Conservation (phyloP, 2,113 vertebrate genomes). For the Tragelaphus buxtoni region DNA sequence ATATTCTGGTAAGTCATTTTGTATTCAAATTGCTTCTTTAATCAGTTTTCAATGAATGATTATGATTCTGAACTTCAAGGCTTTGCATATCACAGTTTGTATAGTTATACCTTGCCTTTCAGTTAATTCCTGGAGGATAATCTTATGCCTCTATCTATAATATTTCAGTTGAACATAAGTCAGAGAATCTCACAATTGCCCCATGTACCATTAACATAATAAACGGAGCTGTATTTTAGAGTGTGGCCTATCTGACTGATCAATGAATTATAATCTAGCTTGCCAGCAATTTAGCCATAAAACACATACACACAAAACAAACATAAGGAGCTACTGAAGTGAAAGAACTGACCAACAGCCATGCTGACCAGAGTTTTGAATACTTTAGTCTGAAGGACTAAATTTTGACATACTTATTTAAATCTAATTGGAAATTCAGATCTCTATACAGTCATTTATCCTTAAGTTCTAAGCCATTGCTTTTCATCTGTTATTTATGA, state of each 20-base stretch:
- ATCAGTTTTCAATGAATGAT: neutral
- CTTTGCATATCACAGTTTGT: neutral
- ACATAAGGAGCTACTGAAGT: neutral
- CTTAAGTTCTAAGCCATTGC: slow-evolving; percentile 33
- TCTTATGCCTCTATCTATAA: neutral
- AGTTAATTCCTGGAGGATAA: neutral
- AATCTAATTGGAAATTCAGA: slow-evolving; percentile 58
- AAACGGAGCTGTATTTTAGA: neutral
- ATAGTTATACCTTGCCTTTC: neutral
- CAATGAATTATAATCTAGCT: neutral
- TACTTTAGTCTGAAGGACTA: neutral
- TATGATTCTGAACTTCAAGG: neutral
- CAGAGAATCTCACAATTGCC: neutral
- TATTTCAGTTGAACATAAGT: neutral
- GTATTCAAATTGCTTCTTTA: neutral
- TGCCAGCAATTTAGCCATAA: neutral
- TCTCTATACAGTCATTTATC: slow-evolving; percentile 35
- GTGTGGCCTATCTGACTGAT: neutral
- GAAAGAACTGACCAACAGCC: neutral
- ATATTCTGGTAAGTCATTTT: neutral
- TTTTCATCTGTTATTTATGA: slow-evolving; percentile 68
- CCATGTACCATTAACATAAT: neutral
- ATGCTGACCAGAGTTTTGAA: neutral
- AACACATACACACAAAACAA: neutral
- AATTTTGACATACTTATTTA: slow-evolving; percentile 21